Percentiles rank a stretch among this genome's conserved stretches.
phyloP scores from a whole-genome alignment of 2,888 invertebrate genomes.

The Lasioglossum calceatum region DNA sequence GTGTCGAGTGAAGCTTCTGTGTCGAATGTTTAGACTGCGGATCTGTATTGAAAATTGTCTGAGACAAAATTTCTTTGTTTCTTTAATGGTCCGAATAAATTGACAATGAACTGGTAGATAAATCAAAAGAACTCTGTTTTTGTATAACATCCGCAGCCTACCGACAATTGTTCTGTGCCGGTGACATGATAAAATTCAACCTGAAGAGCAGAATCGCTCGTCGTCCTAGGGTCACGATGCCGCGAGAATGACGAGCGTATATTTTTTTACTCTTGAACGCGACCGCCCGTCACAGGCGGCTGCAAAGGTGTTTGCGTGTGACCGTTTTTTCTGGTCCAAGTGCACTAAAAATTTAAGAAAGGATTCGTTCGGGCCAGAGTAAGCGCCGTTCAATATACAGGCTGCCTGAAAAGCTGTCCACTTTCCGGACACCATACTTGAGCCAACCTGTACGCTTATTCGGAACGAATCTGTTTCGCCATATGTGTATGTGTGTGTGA shows the following conservation, averaged over 20 bases:
- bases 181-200: background rate
- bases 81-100: too few species aligned
- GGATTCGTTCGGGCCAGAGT: background rate
- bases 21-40: background rate
- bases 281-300: background rate
- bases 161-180: background rate
- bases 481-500: background rate
- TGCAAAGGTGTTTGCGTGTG: background rate
- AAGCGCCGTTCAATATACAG: background rate
- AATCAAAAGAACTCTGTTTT: background rate
- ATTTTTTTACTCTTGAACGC: background rate
- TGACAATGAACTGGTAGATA: background rate
- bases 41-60: background rate
- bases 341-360: background rate
- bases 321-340: too few species aligned
- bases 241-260: background rate
- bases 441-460: slow-evolving; percentile 1
- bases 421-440: background rate
- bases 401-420: background rate
- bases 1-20: background rate
- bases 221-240: background rate
- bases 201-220: background rate
- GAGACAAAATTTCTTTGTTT: too few species aligned
- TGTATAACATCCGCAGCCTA: background rate
- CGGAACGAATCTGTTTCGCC: slow-evolving; percentile 7